These are phyloP conservation scores for Drosophila cognata DNA, from an alignment of 2,888 invertebrate genomes.

Conservation along the genomic window DNA sequence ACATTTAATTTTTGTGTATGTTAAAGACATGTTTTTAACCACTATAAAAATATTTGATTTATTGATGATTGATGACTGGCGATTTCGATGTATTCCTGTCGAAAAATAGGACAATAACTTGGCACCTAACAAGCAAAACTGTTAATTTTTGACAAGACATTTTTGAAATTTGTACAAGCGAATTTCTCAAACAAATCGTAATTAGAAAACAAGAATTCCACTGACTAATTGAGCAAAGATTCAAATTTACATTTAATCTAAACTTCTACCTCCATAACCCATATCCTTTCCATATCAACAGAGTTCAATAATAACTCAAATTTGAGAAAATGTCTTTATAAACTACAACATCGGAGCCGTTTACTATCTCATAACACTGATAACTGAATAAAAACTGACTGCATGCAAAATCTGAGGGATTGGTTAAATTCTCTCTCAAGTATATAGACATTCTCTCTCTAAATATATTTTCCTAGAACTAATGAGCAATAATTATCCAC, in stretches of 20 bases:
- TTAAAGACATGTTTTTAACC: not conserved
- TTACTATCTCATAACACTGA: not conserved
- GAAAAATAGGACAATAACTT: not conserved
- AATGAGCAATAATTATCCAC: not conserved
- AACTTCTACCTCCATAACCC: not conserved
- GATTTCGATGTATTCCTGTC: not conserved
- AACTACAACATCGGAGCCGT: not conserved
- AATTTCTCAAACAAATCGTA: not conserved
- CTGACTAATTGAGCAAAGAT: not conserved
- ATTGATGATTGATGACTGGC: not conserved
- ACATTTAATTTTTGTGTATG: not conserved
- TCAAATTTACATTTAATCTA: not conserved
- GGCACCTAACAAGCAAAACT: not conserved
- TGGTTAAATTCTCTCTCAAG: not conserved
- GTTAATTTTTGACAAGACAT: not conserved
- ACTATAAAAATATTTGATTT: not conserved
- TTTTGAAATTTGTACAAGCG: not conserved
- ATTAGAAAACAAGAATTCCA: not conserved
- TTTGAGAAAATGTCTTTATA: not conserved
- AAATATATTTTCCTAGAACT: not conserved
- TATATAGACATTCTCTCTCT: not conserved
- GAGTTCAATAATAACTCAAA: not conserved
- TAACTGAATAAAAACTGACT: not conserved
- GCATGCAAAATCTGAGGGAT: not conserved
- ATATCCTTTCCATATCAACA: not conserved